These are phyloP conservation scores for Camponotus floridanus DNA, from an alignment of 1,140 invertebrate species.

Conservation along the genomic window DNA sequence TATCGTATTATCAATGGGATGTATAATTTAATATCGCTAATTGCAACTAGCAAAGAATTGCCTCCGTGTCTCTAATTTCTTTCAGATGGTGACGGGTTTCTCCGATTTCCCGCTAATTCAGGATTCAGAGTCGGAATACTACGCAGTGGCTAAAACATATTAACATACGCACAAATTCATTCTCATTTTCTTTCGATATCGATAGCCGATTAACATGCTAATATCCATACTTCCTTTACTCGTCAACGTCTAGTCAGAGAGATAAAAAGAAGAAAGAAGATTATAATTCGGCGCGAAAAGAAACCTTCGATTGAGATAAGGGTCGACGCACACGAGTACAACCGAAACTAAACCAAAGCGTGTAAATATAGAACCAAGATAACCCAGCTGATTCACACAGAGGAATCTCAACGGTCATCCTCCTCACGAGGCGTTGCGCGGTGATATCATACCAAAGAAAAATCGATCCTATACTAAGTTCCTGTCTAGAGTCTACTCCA, in stretches of 20 bases:
- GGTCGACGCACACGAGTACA: constrained; percentile 3
- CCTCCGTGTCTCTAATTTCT: constrained; percentile 81
- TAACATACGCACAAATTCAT: constrained; percentile 43
- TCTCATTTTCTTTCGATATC: not conserved
- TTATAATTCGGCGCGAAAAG: constrained; percentile 15
- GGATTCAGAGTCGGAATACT: constrained; percentile 45
- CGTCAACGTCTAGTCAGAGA: constrained; percentile 61
- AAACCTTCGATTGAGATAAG: constrained; percentile 60
- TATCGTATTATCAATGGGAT: not conserved
- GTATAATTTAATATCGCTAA: constrained; percentile 2
- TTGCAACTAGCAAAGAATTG: constrained; percentile 70
- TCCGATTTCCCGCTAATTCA: constrained; percentile 79
- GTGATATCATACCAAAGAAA: constrained; percentile 56
- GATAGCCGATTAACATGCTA: constrained; percentile 13
- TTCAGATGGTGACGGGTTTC: constrained; percentile 84
- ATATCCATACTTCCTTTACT: not conserved
- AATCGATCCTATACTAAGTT: constrained; percentile 31
- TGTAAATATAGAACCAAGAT: constrained; percentile 59
- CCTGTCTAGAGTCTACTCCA: not conserved
- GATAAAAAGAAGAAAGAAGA: not conserved
- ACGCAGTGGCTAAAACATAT: constrained; percentile 60
- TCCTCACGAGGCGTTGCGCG: not conserved
- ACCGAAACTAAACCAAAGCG: constrained; percentile 12
- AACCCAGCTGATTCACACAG: constrained; percentile 35
- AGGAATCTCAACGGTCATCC: constrained; percentile 33